Evolutionary conservation across 2,113 vertebrate genomes (phyloP).

Genomic region (Platichthys stellatus): DNA sequence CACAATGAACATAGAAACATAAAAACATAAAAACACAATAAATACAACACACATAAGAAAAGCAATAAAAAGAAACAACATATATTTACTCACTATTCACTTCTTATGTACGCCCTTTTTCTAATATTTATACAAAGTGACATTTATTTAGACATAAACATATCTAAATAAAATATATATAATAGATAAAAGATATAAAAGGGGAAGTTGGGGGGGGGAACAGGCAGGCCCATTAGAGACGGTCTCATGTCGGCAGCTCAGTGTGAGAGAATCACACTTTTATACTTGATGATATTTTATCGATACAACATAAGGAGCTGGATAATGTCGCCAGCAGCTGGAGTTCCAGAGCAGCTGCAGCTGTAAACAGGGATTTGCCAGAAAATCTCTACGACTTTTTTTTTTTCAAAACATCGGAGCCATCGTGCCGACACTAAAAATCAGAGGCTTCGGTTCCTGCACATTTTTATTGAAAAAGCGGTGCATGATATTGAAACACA

Average conservation of each 20-base stretch:
- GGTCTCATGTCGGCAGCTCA: background rate
- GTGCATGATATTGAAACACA: background rate
- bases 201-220: background rate
- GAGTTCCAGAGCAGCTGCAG: slow-evolving; percentile 26
- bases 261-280: slow-evolving; percentile 33
- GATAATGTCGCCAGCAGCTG: slow-evolving; percentile 42
- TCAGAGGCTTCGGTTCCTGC: background rate
- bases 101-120: too few species aligned
- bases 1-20: too few species aligned
- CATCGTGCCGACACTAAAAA: slow-evolving; percentile 1
- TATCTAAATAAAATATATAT: too few species aligned
- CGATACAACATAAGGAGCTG: slow-evolving; percentile 36
- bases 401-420: background rate
- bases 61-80: too few species aligned
- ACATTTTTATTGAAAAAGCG: background rate
- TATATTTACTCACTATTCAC: too few species aligned
- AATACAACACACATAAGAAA: too few species aligned
- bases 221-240: slow-evolving; percentile 1
- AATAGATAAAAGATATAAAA: too few species aligned
- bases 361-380: slow-evolving; percentile 19
- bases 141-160: too few species aligned
- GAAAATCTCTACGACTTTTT: background rate
- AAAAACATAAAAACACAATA: too few species aligned
- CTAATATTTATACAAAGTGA: too few species aligned
- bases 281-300: slow-evolving; percentile 38